A percentile compares a stretch with the other conserved stretches of the same genome.
phyloP scores from a whole-genome alignment of 92 coral and sea anemone genomes.

The Paramuricea clavata region DNA sequence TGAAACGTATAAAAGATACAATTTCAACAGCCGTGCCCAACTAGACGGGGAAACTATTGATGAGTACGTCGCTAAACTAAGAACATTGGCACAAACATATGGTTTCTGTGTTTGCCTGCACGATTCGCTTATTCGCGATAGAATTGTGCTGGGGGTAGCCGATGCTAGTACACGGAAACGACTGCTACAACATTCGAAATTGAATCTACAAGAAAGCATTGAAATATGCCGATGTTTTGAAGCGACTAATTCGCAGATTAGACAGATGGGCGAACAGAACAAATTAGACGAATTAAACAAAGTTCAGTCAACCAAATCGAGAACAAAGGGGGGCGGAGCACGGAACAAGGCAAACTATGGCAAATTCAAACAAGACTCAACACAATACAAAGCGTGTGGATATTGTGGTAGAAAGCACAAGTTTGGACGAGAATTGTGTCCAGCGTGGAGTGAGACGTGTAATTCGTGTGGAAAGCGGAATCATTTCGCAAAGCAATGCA shows the following conservation, averaged over 20 bases:
- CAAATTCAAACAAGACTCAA: not conserved
- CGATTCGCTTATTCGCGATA: conserved; percentile 36
- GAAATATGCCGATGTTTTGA: not conserved
- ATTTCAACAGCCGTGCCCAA: conserved; percentile 39
- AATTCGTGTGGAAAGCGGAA: conserved; percentile 53
- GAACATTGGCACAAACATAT: conserved; percentile 45
- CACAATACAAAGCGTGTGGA: not conserved
- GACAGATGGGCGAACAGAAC: not conserved
- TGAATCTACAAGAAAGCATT: not conserved
- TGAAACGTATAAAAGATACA: conserved; percentile 52
- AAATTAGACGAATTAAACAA: not conserved
- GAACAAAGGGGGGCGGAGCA: not conserved
- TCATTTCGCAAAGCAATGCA: conserved; percentile 57
- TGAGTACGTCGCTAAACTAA: conserved; percentile 28
- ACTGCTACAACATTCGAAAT: conserved; percentile 13
- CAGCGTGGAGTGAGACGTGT: conserved; percentile 66
- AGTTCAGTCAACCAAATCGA: not conserved
- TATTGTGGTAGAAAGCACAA: conserved; percentile 22
- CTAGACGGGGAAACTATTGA: conserved; percentile 33
- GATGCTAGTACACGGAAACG: conserved; percentile 35
- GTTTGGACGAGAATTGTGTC: conserved; percentile 32
- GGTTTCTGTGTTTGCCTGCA: conserved; percentile 32
- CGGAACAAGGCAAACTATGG: not conserved
- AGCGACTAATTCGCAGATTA: not conserved
- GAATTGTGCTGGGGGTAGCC: conserved; percentile 40